Base-by-base conservation (phyloP, 2,888 invertebrate genomes). In the Auanema sp. region DNA sequence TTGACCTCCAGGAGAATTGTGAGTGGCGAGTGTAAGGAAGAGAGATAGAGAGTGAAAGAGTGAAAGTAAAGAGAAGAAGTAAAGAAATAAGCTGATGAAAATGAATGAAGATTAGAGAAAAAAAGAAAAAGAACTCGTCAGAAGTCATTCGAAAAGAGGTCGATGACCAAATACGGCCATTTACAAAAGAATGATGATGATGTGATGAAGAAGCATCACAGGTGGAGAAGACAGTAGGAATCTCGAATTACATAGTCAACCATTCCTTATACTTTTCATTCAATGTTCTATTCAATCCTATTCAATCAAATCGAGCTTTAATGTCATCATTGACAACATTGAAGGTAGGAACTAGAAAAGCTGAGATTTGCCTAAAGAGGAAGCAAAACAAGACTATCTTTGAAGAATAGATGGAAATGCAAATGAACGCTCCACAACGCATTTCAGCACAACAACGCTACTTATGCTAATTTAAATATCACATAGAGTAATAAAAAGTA, bases 1-100 rank as follows among this genome's bases (percentile, higher is more conserved):
- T 40, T 62, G 50, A 62, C 62, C 62, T 24, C 40, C 18, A 47
- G 43, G 47, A 47, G 43, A 47, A 53, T 16, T 24, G 53, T 24
- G 53, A 53, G 24, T 25, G 16, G 21, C 24, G 16, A 12, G 41
- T 18, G 40, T 23, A 23, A 52, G 49, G 16, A 1, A 58, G 47
- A 18, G n/a, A 21, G 58, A 18, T 25, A 47, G 16, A 41, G 41
- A 40, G 47, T n/a, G 14, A 49, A 14, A 51, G 23, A 2, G 25
- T 41, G 41, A 59, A 24, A 40, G 33, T 8, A 24, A 59, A 18
- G 42, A 59, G 18, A 59, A 52, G 41, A 16, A 33, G 44, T 23
- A 41, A 16, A 42, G 42, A 52, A 14, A 24, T n/a, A 43, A 42
- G 33, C 42, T 33, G 44, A 25, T 50, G 33, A 40, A 49, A 59